phyloP scores from a whole-genome alignment of 2,888 invertebrate genomes.

The Clunio marinus region DNA sequence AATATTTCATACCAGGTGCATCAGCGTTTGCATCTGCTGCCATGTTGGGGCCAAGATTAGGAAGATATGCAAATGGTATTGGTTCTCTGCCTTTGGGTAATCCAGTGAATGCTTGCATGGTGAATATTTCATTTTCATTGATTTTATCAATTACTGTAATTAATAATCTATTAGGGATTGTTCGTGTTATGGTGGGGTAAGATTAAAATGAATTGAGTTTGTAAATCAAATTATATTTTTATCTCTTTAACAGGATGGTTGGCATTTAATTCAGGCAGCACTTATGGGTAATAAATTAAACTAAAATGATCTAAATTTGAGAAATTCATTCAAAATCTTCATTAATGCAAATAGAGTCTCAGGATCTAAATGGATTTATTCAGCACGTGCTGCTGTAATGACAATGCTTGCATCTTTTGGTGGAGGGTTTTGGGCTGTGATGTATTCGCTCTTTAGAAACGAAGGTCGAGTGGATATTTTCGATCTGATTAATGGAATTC shows the following conservation, averaged over 20 bases:
- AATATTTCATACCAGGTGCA: conserved; percentile 51
- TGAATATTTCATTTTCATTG: conserved; percentile 46
- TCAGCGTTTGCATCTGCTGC: conserved; percentile 82
- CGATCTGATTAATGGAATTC: conserved; percentile 81
- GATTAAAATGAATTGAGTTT: background rate
- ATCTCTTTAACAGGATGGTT: conserved; percentile 68
- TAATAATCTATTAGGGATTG: conserved; percentile 48
- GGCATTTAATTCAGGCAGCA: conserved; percentile 90
- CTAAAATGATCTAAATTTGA: background rate
- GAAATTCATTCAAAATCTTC: background rate
- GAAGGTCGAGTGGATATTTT: conserved; percentile 75
- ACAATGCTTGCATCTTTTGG: conserved; percentile 90
- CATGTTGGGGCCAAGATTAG: conserved; percentile 84
- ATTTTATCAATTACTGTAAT: background rate
- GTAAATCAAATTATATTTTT: background rate
- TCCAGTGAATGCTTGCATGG: conserved; percentile 87
- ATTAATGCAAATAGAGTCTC: background rate
- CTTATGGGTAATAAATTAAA: conserved; percentile 59
- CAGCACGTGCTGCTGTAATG: conserved; percentile 78
- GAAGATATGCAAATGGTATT: conserved; percentile 73
- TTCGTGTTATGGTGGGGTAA: conserved; percentile 89
- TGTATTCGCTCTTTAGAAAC: conserved; percentile 62
- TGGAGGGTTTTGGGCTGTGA: conserved; percentile 61
- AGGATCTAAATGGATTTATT: conserved; percentile 4
- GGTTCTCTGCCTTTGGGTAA: conserved; percentile 75